Conservation (phyloP, 2,113 vertebrate genomes). For the Tychaedon coryphoeus region DNA sequence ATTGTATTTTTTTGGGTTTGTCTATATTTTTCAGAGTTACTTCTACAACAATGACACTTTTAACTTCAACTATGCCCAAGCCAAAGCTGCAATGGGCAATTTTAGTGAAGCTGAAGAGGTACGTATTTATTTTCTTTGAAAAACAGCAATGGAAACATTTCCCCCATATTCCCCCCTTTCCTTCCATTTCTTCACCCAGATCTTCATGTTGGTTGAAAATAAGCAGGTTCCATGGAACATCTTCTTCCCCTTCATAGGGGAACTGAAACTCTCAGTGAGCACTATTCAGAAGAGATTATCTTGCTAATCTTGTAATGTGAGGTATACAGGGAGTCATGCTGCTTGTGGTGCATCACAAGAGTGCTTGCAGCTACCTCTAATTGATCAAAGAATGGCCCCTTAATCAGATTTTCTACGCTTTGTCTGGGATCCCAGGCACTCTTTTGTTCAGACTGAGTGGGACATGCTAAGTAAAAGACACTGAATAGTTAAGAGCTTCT, state of each 20-base stretch:
- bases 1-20: not conserved
- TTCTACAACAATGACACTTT: slow-evolving; percentile 96
- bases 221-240: not conserved
- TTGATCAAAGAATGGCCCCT: slow-evolving; percentile 40
- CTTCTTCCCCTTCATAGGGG: not conserved
- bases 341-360: slow-evolving; percentile 9
- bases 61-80: slow-evolving; percentile 98
- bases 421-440: not conserved
- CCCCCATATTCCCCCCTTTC: not conserved
- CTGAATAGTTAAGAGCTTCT: slow-evolving; percentile 1
- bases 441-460: not conserved
- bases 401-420: not conserved
- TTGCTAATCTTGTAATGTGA: slow-evolving; percentile 35
- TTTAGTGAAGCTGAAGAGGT: slow-evolving; percentile 95
- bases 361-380: slow-evolving; percentile 33
- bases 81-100: slow-evolving; percentile 90
- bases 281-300: slow-evolving; percentile 29
- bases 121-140: slow-evolving; percentile 32
- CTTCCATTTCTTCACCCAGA: not conserved
- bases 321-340: not conserved
- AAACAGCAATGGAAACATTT: not conserved
- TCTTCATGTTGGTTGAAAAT: not conserved
- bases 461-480: not conserved
- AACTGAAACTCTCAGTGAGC: not conserved
- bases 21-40: slow-evolving; percentile 83